Percentiles rank a stretch among this genome's conserved stretches.
phyloP scores from a whole-genome alignment of 2,797 vertebrate species.

The Mormyrus hasselquistii region DNA sequence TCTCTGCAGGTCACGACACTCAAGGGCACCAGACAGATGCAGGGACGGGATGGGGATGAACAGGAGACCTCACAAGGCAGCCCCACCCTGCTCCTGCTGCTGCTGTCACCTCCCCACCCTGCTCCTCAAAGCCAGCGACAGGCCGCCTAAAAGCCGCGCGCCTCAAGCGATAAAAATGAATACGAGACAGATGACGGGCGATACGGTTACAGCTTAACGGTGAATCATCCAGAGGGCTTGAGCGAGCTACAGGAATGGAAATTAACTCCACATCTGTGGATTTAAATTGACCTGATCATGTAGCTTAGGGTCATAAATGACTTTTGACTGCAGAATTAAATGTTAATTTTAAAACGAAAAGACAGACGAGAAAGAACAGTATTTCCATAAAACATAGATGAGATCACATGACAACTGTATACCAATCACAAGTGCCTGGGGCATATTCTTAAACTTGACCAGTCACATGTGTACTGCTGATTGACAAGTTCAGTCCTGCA shows the following conservation, averaged over 20 bases:
- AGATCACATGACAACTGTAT: background rate
- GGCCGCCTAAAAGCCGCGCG: background rate
- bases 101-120: background rate
- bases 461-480: background rate
- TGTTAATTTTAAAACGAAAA: background rate
- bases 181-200: background rate
- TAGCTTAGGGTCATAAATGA: background rate
- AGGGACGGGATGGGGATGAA: slow-evolving; percentile 36
- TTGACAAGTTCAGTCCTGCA: background rate
- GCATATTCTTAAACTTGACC: background rate
- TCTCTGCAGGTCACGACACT: slow-evolving; percentile 28
- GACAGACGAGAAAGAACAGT: background rate
- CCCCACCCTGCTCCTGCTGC: background rate
- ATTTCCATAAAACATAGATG: background rate
- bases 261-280: background rate
- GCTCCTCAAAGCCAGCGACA: background rate
- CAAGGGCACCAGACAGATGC: slow-evolving; percentile 33
- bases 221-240: background rate
- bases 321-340: background rate
- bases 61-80: slow-evolving; percentile 11
- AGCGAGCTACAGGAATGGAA: background rate
- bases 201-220: background rate
- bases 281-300: background rate
- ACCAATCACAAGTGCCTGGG: background rate
- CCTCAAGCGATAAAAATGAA: background rate